A percentile compares a stretch with the other conserved stretches of the same genome.
Conservation (phyloP, 2,113 vertebrate species). For the Lagenorhynchus albirostris region DNA sequence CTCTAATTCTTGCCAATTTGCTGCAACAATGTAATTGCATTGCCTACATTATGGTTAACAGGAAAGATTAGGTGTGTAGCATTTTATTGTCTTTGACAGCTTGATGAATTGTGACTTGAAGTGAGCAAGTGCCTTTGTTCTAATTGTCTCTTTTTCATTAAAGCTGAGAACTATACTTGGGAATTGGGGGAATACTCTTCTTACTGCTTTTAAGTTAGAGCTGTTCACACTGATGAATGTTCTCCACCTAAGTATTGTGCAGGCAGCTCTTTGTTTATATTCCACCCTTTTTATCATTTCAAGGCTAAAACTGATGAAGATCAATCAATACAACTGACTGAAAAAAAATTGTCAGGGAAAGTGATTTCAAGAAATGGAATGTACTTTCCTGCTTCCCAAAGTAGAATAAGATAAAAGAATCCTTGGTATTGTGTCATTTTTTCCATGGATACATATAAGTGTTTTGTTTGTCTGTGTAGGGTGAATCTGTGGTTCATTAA, state of each 20-base stretch:
- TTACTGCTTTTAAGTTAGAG: conserved; percentile 64
- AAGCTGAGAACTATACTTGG: conserved; percentile 70
- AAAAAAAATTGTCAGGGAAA: conserved; percentile 49
- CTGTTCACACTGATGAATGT: conserved; percentile 61
- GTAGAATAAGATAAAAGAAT: neutral
- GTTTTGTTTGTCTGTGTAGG: neutral
- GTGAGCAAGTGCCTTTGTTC: conserved; percentile 73
- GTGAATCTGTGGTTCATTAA: neutral
- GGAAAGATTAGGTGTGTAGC: conserved; percentile 76
- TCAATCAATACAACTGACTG: conserved; percentile 51
- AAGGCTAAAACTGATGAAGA: conserved; percentile 57
- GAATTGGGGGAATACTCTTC: conserved; percentile 49
- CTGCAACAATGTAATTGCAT: conserved; percentile 76
- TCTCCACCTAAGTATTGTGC: conserved; percentile 57
- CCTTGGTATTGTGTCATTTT: neutral
- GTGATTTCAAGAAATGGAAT: conserved; percentile 51
- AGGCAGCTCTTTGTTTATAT: conserved; percentile 63
- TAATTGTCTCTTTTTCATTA: conserved; percentile 80
- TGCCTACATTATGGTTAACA: conserved; percentile 71
- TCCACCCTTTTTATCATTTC: conserved; percentile 63
- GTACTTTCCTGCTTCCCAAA: conserved; percentile 27
- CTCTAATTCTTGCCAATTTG: conserved; percentile 74
- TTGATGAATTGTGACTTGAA: conserved; percentile 80
- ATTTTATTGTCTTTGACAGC: conserved; percentile 78
- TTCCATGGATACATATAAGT: neutral